Evolutionary conservation across 2,113 vertebrate species (phyloP), one percentile per base, ranked within the genome.

Genomic region (Dipodomys ordii): DNA sequence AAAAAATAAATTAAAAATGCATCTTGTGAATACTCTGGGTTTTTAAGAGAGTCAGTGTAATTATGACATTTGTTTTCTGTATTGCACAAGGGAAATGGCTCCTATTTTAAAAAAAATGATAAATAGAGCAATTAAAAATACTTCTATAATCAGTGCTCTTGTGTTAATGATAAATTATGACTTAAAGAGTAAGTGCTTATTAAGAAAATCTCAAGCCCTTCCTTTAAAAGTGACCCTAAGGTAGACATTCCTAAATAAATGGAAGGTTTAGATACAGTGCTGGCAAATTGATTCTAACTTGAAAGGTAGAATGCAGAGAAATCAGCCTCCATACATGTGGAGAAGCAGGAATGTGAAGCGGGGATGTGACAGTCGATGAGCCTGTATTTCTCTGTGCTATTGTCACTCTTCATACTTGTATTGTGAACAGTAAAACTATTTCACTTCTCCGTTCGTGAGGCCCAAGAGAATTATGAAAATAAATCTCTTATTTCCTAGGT

Each of bases 81-180:
- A 69, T 67, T 82, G 92, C 27, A 73, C 22, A 53, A 93, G 49
- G 9, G 16, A 81, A 86, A 91, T 1, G 72, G 72, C 2, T n/a
- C 6, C n/a, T 16, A 53, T 69, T 74, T 74, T 44, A 64, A 4
- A 32, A 74, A 73, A 46, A 46, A 87, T 77, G 62, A 80, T 6
- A 80, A 68, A 83, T 10, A 83, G 30, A 84, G 2, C 7, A 64
- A 84, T 85, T 82, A 25, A 87, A 88, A 90, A 79, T 88, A 68
- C 7, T 87, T 92, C 46, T 72, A 22, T 35, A 72, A 90, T 60
- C 32, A 67, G 11, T 85, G 1, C 72, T 95, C 5, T 87, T 27
- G 22, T 53, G 2, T 87, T 82, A 92, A 80, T n/a, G 10, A 74
- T 78, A 30, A 92, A 87, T 80, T n/a, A 39, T 89, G 53, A 83